Conservation (phyloP, 1,140 invertebrate species). For the Drosophila setifemur region DNA sequence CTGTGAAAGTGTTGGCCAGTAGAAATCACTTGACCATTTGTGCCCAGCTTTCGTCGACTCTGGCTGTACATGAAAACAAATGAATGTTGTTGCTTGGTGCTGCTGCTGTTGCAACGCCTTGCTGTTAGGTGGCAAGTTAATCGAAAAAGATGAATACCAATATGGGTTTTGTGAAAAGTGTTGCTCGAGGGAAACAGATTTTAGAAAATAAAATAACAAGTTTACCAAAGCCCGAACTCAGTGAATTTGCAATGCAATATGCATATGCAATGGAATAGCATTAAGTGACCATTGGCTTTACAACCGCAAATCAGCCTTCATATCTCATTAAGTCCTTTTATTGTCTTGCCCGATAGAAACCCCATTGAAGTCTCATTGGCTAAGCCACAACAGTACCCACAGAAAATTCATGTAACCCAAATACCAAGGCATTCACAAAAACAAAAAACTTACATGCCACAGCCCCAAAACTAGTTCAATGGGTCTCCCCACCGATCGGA, state of each 20-base stretch:
- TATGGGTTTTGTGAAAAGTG: slow-evolving; percentile 40
- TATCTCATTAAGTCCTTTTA: slow-evolving; percentile 62
- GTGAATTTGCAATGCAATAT: no score
- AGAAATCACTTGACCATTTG: slow-evolving; percentile 76
- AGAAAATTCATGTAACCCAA: slow-evolving; percentile 58
- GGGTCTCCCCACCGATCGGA: slow-evolving; percentile 51
- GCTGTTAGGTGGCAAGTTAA: slow-evolving; percentile 46
- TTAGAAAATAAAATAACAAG: no score
- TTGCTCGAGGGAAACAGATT: neutral
- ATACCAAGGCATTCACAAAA: slow-evolving; percentile 60
- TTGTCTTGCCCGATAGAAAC: slow-evolving; percentile 23
- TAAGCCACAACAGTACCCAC: slow-evolving; percentile 48
- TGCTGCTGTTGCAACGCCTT: slow-evolving; percentile 2
- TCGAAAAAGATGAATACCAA: slow-evolving; percentile 48
- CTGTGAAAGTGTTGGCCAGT: slow-evolving; percentile 72
- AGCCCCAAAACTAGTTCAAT: slow-evolving; percentile 71
- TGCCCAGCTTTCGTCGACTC: slow-evolving; percentile 61
- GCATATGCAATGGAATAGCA: no score
- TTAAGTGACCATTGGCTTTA: neutral
- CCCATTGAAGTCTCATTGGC: slow-evolving; percentile 22
- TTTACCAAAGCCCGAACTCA: no score
- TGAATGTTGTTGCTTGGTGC: slow-evolving; percentile 42
- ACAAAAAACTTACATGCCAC: slow-evolving; percentile 61
- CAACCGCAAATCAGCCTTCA: slow-evolving; percentile 47
- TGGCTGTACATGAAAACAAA: slow-evolving; percentile 61